These are phyloP conservation scores for Hozukius guyotensis DNA, from an alignment of 2,797 vertebrate species.

Conservation along the genomic window DNA sequence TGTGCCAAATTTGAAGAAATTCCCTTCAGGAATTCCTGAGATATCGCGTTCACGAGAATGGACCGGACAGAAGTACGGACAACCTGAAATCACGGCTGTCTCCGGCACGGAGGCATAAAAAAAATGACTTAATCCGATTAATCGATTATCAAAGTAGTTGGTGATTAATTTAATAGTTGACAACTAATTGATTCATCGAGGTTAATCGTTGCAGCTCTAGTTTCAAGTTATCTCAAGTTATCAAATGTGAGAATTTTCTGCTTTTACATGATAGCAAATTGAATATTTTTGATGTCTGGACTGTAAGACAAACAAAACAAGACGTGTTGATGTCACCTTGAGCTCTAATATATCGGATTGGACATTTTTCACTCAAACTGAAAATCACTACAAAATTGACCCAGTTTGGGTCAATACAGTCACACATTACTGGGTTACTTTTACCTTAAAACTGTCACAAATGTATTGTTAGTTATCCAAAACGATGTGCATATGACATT, in stretches of 20 bases:
- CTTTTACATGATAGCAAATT: neutral
- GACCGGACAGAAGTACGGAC: too few relatives aligned
- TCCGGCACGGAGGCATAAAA: too few relatives aligned
- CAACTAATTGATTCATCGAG: too few relatives aligned
- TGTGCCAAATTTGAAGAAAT: too few relatives aligned
- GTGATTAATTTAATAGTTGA: neutral
- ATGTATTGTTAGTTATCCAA: neutral
- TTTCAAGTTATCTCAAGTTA: neutral
- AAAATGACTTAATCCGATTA: neutral
- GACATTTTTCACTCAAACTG: too few relatives aligned
- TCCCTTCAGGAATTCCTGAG: too few relatives aligned
- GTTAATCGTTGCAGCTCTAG: neutral
- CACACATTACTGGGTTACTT: neutral
- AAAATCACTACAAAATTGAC: neutral
- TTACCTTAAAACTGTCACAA: neutral
- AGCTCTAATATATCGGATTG: neutral
- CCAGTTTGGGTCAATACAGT: neutral
- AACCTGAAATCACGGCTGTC: too few relatives aligned
- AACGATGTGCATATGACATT: neutral
- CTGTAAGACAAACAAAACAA: neutral
- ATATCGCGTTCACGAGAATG: too few relatives aligned
- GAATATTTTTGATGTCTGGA: neutral
- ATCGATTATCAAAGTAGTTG: neutral
- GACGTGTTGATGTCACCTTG: neutral
- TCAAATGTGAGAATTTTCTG: neutral